Percentiles rank a stretch among this genome's conserved stretches.
These are phyloP conservation scores for Carapus acus DNA, from an alignment of 2,797 vertebrate species.

Conservation along the genomic window DNA sequence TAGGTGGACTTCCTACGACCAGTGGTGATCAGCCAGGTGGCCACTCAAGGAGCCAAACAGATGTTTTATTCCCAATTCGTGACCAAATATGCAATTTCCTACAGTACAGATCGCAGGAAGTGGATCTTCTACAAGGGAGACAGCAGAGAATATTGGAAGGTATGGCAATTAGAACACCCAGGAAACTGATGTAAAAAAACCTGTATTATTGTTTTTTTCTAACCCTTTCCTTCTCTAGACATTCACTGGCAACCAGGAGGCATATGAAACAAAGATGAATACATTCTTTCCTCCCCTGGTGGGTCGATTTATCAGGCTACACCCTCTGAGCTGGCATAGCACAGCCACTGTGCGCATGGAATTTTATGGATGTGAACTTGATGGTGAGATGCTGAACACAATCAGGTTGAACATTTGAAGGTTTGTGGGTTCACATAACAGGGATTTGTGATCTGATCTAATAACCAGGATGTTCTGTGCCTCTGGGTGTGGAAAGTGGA, in stretches of 20 bases:
- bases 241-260: constrained; percentile 84
- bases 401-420: not conserved
- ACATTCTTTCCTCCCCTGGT: constrained; percentile 84
- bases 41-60: constrained; percentile 88
- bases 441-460: not conserved
- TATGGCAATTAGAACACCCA: constrained; percentile 21
- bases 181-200: not conserved
- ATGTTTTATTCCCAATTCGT: constrained; percentile 72
- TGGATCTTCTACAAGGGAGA: constrained; percentile 88
- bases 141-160: constrained; percentile 73
- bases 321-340: constrained; percentile 74
- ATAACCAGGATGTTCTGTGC: constrained; percentile 83
- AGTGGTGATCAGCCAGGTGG: constrained; percentile 85
- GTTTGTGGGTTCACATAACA: not conserved
- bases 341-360: constrained; percentile 87
- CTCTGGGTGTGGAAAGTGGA: constrained; percentile 84
- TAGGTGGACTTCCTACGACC: constrained; percentile 90
- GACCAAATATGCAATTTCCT: constrained; percentile 76
- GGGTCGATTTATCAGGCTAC: constrained; percentile 82
- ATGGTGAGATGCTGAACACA: constrained; percentile 71
- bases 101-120: constrained; percentile 80
- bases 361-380: constrained; percentile 86
- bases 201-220: not conserved
- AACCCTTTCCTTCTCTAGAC: constrained; percentile 60
- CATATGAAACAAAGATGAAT: constrained; percentile 73